phyloP scores from a whole-genome alignment of 2,888 invertebrate genomes.

The Macaria notata region DNA sequence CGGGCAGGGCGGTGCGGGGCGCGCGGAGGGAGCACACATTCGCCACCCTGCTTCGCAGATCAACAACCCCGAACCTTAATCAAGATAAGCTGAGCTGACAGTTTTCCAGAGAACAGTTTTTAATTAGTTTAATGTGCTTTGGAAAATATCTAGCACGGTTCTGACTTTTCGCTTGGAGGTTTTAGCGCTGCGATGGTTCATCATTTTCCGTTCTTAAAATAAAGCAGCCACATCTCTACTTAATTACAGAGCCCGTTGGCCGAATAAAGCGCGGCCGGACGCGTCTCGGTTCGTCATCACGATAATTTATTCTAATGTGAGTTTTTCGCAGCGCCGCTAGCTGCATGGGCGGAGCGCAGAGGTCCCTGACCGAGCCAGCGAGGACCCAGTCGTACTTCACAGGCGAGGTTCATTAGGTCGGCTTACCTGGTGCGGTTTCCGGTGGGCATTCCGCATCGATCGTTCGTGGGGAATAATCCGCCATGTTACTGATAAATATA shows the following conservation, averaged over 20 bases:
- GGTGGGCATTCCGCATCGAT: constrained; percentile 57
- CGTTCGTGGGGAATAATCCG: constrained; percentile 18
- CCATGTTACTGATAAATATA: constrained; percentile 1
- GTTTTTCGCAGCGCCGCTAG: constrained; percentile 49
- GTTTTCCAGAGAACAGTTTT: constrained; percentile 48
- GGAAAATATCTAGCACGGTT: constrained; percentile 18
- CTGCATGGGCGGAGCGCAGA: constrained; percentile 34
- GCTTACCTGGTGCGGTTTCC: constrained; percentile 72
- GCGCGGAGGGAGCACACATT: constrained; percentile 38
- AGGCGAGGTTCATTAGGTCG: constrained; percentile 48
- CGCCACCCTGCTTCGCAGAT: constrained; percentile 60
- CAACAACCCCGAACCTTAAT: constrained; percentile 75
- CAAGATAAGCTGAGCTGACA: constrained; percentile 65
- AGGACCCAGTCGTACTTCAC: constrained; percentile 18
- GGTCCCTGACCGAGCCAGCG: constrained; percentile 18
- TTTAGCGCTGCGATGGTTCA: too few species aligned
- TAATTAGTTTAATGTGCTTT: constrained; percentile 51
- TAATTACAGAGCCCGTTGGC: constrained; percentile 48
- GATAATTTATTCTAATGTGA: constrained; percentile 57
- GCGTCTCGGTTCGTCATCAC: constrained; percentile 49
- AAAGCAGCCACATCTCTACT: constrained; percentile 33
- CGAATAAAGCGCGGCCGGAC: constrained; percentile 52
- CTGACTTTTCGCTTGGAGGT: too few species aligned
- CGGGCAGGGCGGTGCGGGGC: constrained; percentile 43
- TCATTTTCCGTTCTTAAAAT: too few species aligned